These are phyloP conservation scores for Spatulosminthurus flaviceps DNA, from an alignment of 2,888 invertebrate species.

Conservation along the genomic window DNA sequence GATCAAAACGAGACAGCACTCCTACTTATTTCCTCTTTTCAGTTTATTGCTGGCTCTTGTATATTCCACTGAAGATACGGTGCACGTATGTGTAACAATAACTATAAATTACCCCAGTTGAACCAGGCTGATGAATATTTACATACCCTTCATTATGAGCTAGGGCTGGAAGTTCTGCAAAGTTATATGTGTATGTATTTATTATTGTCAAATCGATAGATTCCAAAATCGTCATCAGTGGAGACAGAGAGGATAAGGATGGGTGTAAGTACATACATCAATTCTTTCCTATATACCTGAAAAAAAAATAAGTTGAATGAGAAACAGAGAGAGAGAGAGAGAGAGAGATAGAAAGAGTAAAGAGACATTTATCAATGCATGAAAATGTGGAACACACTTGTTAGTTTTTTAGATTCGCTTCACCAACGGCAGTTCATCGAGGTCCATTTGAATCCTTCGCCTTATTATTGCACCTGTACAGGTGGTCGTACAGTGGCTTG, in stretches of 20 bases:
- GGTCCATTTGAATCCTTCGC: conserved; percentile 30
- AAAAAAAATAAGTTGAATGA: background rate
- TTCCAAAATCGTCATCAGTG: conserved; percentile 24
- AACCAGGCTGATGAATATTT: conserved; percentile 31
- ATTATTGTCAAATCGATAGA: conserved; percentile 27
- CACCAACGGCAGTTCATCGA: conserved; percentile 16
- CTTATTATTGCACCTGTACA: conserved; percentile 53
- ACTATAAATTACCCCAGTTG: conserved; percentile 42
- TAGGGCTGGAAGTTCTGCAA: background rate
- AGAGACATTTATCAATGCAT: conserved; percentile 31
- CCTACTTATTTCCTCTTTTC: conserved; percentile 33
- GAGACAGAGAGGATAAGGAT: background rate
- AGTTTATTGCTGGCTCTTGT: conserved; percentile 21
- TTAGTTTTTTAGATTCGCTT: conserved; percentile 19
- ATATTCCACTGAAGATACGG: conserved; percentile 3
- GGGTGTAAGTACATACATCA: background rate
- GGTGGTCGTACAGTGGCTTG: conserved; percentile 46
- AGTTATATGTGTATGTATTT: conserved; percentile 29
- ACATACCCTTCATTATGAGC: conserved; percentile 31
- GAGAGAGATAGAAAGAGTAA: background rate
- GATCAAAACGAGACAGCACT: conserved; percentile 18
- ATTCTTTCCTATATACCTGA: background rate
- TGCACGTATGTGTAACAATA: conserved; percentile 28
- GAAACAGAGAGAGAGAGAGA: background rate
- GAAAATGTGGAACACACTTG: conserved; percentile 42